phyloP scores from a whole-genome alignment of 2,888 invertebrate genomes.

The Volucella bombylans region DNA sequence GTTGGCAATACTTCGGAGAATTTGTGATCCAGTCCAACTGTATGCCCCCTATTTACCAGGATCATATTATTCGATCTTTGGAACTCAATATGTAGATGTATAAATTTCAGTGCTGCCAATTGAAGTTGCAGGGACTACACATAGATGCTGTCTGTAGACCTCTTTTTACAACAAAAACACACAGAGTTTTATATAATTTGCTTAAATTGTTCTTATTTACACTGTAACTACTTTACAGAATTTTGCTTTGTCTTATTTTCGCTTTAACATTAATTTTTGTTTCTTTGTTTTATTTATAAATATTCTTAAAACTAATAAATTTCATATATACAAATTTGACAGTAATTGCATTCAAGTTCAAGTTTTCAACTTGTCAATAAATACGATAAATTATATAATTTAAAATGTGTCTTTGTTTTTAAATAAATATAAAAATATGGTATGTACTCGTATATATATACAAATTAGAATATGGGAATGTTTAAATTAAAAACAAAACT shows the following conservation, averaged over 20 bases:
- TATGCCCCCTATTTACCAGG: no score
- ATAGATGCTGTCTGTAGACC: no score
- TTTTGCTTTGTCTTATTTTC: conserved; percentile 14
- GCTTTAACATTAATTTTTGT: conserved; percentile 34
- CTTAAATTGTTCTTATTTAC: conserved; percentile 53
- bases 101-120: no score
- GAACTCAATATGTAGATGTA: no score
- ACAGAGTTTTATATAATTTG: conserved; percentile 35
- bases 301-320: conserved; percentile 47
- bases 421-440: conserved; percentile 11
- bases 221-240: conserved; percentile 49
- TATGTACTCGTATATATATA: neutral
- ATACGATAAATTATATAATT: conserved; percentile 38
- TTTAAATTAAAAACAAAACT: neutral
- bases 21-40: no score
- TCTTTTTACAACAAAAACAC: conserved; percentile 1
- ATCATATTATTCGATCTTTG: no score
- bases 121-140: no score
- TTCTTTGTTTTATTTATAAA: conserved; percentile 46
- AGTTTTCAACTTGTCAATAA: conserved; percentile 50
- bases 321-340: conserved; percentile 58
- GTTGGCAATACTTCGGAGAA: no score
- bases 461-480: conserved; percentile 5
- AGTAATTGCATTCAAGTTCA: conserved; percentile 49
- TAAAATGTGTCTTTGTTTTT: conserved; percentile 28